Base-by-base conservation (phyloP, 1,140 invertebrate species). In the Caenorhabditis inopinata region DNA sequence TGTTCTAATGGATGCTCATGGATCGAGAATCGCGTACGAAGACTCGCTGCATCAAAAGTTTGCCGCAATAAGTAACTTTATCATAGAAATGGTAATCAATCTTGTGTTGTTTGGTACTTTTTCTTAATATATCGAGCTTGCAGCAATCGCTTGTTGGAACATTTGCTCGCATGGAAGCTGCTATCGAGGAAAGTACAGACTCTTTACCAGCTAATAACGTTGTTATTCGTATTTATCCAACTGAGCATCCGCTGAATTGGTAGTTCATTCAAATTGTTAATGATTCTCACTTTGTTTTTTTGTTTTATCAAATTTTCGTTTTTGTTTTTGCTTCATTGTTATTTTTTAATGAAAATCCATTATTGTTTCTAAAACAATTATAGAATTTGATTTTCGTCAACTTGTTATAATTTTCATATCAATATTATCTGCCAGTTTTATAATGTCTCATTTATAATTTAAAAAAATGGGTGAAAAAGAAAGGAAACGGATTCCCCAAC, bases 71-170 rank as follows among this genome's bases (percentile, higher is more conserved):
- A 68, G 58, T 32, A 68, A 68, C 38, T 68, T 68, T 42, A 42
- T 68, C 7, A 68, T 68, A 21, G 58, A 68, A 68, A 68, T 68
- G 58, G 58, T 68, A 25, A 18, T n/a, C n/a, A n/a, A n/a, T n/a
- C n/a, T n/a, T n/a, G n/a, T n/a, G n/a, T n/a, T n/a, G n/a, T n/a
- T n/a, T n/a, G n/a, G n/a, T n/a, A n/a, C n/a, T n/a, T n/a, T n/a
- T n/a, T n/a, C n/a, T n/a, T n/a, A n/a, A n/a, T n/a, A n/a, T n/a
- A n/a, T n/a, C n/a, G n/a, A n/a, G n/a, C n/a, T 68, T 68, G n/a
- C 58, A 68, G 58, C 58, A 68, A 68, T 68, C 58, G 7, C 58
- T 68, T 9, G 32, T 68, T 12, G 58, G 58, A n/a, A 68, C 58
- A 18, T 68, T 68, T 32, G 32, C 58, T 21, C 58, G 58, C 3